A percentile compares a stretch with the other conserved stretches of the same genome.
Evolutionary conservation across 2,888 invertebrate species (phyloP).

Genomic region (Nomada goodeniana): DNA sequence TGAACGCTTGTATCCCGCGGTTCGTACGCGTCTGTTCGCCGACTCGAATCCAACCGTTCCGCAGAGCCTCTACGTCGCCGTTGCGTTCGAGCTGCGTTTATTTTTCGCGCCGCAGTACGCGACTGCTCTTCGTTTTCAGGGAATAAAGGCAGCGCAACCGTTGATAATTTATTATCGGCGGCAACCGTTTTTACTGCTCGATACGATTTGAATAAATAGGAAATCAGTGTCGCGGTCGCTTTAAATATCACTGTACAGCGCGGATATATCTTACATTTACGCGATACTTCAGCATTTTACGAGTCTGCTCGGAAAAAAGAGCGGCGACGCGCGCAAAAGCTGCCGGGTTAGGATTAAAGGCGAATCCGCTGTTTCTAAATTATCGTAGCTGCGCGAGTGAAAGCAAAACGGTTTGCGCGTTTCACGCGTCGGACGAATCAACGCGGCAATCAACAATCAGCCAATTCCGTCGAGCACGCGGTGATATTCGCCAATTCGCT

Average conservation of each 20-base stretch:
- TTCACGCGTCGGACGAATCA: neutral
- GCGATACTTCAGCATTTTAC: neutral
- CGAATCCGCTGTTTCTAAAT: conserved; percentile 9
- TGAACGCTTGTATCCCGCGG: neutral
- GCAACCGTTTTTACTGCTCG: neutral
- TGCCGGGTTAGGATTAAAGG: neutral
- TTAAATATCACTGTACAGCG: neutral
- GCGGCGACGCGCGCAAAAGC: neutral
- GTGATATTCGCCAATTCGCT: neutral
- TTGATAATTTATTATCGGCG: conserved; percentile 30
- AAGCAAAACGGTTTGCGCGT: neutral
- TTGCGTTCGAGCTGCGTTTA: conserved; percentile 5
- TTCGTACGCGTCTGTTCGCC: too few relatives aligned
- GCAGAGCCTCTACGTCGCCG: accelerated
- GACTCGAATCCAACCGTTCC: neutral
- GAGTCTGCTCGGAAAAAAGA: neutral
- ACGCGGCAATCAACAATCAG: neutral
- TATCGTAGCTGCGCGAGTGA: neutral
- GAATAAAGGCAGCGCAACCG: conserved; percentile 6
- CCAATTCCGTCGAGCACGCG: neutral
- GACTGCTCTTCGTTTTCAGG: neutral
- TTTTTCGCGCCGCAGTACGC: neutral
- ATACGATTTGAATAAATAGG: conserved; percentile 3
- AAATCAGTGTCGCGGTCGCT: conserved; percentile 1
- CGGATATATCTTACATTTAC: neutral